Percentiles rank a stretch among this genome's conserved stretches.
Conservation (phyloP, 2,113 vertebrate genomes). For the Ornithorhynchus anatinus region DNA sequence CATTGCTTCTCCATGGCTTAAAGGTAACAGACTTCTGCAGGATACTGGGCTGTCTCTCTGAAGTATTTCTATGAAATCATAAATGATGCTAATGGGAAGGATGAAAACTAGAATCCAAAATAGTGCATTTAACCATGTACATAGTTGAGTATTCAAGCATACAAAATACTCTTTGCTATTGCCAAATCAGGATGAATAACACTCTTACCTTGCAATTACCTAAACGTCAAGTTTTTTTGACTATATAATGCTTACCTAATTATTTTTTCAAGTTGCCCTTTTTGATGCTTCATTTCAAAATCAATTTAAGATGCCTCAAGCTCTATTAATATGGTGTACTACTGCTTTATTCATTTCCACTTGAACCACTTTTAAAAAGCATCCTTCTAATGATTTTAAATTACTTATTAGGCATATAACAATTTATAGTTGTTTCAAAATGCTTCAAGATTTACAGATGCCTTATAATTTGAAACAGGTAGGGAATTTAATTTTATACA, state of each 20-base stretch:
- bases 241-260: constrained; percentile 69
- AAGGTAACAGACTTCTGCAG: too few species aligned
- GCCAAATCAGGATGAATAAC: constrained; percentile 67
- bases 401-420: constrained; percentile 70
- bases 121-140: neutral
- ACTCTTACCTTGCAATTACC: constrained; percentile 60
- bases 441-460: constrained; percentile 66
- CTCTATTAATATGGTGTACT: constrained; percentile 68
- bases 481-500: constrained; percentile 46
- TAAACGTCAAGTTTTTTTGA: constrained; percentile 65
- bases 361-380: constrained; percentile 70
- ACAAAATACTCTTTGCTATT: constrained; percentile 51
- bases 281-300: constrained; percentile 75
- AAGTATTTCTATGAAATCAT: neutral
- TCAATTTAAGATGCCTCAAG: constrained; percentile 71
- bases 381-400: constrained; percentile 75
- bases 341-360: constrained; percentile 66
- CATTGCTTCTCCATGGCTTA: too few species aligned
- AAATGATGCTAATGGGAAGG: neutral
- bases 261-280: constrained; percentile 70
- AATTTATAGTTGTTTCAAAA: constrained; percentile 74
- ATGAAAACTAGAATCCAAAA: neutral
- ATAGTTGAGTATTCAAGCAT: constrained; percentile 39
- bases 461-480: constrained; percentile 52
- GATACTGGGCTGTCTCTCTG: too few species aligned